Evolutionary conservation across 2,113 vertebrate genomes (phyloP).

Genomic region (Neogale vison): DNA sequence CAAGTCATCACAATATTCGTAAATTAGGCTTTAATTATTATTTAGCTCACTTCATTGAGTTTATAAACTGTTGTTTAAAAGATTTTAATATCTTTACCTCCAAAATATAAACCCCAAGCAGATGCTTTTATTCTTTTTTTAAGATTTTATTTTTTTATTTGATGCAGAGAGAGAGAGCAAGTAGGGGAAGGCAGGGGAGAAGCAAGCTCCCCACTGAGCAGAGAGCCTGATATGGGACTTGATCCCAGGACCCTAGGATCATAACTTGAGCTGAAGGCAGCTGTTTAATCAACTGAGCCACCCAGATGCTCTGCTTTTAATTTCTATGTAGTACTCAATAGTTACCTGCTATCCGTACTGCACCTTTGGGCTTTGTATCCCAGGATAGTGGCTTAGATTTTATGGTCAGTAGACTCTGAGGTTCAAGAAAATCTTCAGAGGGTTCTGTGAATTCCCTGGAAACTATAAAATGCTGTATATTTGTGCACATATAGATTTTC

Average conservation of each 20-base stretch:
- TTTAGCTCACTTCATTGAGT: neutral
- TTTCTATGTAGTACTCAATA: neutral
- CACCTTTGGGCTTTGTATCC: neutral
- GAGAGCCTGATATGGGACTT: no score
- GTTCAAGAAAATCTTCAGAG: neutral
- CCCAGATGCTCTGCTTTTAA: neutral
- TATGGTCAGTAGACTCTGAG: neutral
- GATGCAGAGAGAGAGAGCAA: no score
- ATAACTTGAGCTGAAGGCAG: no score
- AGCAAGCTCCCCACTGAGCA: no score
- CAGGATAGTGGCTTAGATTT: neutral
- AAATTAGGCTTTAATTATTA: neutral
- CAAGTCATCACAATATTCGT: neutral
- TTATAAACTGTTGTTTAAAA: neutral
- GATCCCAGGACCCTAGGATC: no score
- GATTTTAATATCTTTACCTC: neutral
- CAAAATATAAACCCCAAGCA: neutral
- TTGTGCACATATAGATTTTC: neutral
- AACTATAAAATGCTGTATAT: neutral
- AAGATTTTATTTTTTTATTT: no score
- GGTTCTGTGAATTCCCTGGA: neutral
- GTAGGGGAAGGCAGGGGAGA: no score
- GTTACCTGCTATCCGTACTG: neutral
- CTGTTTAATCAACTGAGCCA: no score
- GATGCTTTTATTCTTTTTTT: neutral